phyloP scores from a whole-genome alignment of 2,888 invertebrate species.

The Parasteatoda lunata region DNA sequence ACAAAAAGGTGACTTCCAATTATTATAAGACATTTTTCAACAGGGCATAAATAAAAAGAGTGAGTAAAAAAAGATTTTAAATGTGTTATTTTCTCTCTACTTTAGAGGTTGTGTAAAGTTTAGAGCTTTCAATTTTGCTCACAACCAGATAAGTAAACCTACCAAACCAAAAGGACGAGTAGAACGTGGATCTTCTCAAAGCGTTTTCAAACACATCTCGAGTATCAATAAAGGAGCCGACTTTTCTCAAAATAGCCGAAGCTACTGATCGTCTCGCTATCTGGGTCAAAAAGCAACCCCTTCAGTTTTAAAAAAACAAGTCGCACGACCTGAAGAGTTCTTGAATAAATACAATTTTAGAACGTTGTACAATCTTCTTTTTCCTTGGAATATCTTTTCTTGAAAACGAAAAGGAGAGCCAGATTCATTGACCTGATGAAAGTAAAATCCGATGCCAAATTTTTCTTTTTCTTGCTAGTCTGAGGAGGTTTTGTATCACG shows the following conservation, averaged over 20 bases:
- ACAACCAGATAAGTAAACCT: too few species aligned
- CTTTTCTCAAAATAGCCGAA: conserved; percentile 15
- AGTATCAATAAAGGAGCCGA: conserved; percentile 13
- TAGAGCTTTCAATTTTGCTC: too few species aligned
- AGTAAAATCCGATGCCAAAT: conserved; percentile 3
- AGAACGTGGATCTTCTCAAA: too few species aligned
- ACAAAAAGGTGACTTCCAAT: too few species aligned
- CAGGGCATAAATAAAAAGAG: too few species aligned
- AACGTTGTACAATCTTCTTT: background rate
- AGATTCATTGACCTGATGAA: conserved; percentile 2
- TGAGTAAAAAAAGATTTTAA: too few species aligned
- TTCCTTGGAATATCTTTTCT: background rate
- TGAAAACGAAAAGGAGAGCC: background rate
- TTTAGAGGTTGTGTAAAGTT: too few species aligned
- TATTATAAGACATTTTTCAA: too few species aligned
- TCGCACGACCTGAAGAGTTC: background rate
- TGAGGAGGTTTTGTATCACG: background rate
- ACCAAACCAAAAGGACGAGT: too few species aligned
- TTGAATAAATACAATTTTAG: conserved; percentile 15
- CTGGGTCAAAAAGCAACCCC: conserved; percentile 20
- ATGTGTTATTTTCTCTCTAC: too few species aligned
- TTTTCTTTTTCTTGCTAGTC: background rate
- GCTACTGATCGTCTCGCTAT: conserved; percentile 3
- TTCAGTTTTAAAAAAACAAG: background rate
- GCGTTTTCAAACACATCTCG: background rate